Evolutionary conservation across 2,888 invertebrate genomes (phyloP).

Genomic region (Gortyna flavago): DNA sequence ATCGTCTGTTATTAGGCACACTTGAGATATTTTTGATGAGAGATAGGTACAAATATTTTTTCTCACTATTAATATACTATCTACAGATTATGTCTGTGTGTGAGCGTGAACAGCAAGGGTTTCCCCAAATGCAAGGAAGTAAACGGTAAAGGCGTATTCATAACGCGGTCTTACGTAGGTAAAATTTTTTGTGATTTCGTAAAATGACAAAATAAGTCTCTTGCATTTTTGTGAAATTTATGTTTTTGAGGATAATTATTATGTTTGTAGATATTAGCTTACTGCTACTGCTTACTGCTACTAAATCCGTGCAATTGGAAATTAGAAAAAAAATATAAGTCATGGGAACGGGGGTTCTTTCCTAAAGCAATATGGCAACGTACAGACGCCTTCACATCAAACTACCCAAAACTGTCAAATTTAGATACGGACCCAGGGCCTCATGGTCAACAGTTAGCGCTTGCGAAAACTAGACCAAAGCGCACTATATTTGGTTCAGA

Average conservation of each 20-base stretch:
- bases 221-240: background rate
- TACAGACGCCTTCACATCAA: too few species aligned
- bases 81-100: background rate
- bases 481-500: background rate
- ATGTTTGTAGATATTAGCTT: background rate
- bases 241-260: background rate
- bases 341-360: background rate
- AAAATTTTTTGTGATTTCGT: background rate
- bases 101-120: background rate
- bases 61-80: background rate
- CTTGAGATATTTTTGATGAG: slow-evolving; percentile 9
- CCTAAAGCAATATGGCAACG: background rate
- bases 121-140: background rate
- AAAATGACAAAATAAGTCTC: background rate
- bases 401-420: too few species aligned
- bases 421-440: too few species aligned
- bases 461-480: too few species aligned
- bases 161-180: background rate
- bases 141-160: background rate
- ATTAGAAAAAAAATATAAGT: background rate
- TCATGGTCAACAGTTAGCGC: too few species aligned
- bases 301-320: background rate
- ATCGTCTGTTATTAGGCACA: slow-evolving; percentile 13
- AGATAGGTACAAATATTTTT: background rate
- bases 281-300: too few species aligned